Percentiles rank a stretch among this genome's conserved stretches.
These are phyloP conservation scores for Ophiothrix spiculata DNA, from an alignment of 35 echinoderm and acorn worm genomes.

Conservation along the genomic window DNA sequence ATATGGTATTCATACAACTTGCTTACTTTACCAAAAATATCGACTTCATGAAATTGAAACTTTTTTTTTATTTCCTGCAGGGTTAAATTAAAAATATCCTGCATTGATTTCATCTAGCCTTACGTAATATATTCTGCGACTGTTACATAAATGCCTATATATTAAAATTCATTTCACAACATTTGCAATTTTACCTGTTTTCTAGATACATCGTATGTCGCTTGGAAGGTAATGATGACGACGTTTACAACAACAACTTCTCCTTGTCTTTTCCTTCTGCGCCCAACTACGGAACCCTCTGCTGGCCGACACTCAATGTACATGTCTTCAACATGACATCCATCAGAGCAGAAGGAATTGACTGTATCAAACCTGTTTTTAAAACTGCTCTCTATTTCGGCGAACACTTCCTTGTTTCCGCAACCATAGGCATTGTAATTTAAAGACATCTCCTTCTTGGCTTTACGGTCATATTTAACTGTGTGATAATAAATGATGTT, in stretches of 20 bases:
- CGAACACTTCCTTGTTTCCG: neutral
- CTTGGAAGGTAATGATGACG: neutral
- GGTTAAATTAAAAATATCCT: too few relatives aligned
- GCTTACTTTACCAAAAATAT: too few relatives aligned
- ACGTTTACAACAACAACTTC: neutral
- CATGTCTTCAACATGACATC: conserved; percentile 43
- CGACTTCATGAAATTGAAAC: too few relatives aligned
- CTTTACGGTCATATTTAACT: neutral
- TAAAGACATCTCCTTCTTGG: conserved; percentile 4
- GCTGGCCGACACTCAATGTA: conserved; percentile 22
- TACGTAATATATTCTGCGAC: too few relatives aligned
- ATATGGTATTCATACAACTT: too few relatives aligned
- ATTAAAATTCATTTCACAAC: too few relatives aligned
- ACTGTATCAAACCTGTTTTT: neutral
- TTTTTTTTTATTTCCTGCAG: too few relatives aligned
- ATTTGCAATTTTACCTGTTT: too few relatives aligned
- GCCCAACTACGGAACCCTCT: neutral
- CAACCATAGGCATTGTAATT: conserved; percentile 36
- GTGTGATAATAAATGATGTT: neutral
- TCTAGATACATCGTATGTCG: neutral
- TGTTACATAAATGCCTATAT: too few relatives aligned
- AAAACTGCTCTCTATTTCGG: conserved; percentile 33
- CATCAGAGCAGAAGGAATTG: conserved; percentile 7
- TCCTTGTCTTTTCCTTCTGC: neutral
- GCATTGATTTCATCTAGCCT: too few relatives aligned